Base-by-base conservation (phyloP, 2,888 invertebrate genomes). In the Ligdia adustata region DNA sequence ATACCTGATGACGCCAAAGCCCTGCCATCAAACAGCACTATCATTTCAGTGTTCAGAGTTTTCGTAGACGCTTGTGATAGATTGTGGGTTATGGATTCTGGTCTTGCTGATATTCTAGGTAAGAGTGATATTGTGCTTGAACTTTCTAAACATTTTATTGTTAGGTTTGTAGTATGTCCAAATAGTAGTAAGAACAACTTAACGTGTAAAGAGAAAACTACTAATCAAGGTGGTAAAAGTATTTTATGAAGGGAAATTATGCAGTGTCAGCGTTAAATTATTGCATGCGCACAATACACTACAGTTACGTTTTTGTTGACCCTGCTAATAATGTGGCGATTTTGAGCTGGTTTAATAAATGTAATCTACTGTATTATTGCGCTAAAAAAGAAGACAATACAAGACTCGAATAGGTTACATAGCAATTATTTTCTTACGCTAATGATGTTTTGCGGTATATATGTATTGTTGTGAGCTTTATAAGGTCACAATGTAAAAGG, bases 21-120 rank as follows among this genome's bases (percentile, higher is more conserved):
- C 16, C 61, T 92, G 2, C 86, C 88, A 24, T 86, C 92, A 2
- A 92, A 94, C 52, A 91, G 91, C 42, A 92, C 92, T 0, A 92
- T 95, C 28, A 86, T 95, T 37, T 96, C 94, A 1, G 94, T 94
- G 2, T 95, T 95, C 78, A 92, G 96, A 50, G 86, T 95, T 12
- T 91, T 91, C 55, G 93, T 94, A 0, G 96, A 96, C 72, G 90
- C 90, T 3, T 96, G 96, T 64, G 95, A 95, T 72, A 91, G 96
- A 29, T 90, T 96, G 4, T 96, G 96, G 96, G 94, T 95, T 3
- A 91, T 96, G 80, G 96, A 96, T 70, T 93, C 95, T 0, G 96
- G 96, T 40, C 79, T 95, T 22, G 93, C 94, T 27, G 95, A 96
- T 71, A 94, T 96, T 77, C 82, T 93, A 37, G 95, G 95, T 70